These are phyloP conservation scores for Ichneumoninae sp. DNA, from an alignment of 2,888 invertebrate species.

Conservation along the genomic window DNA sequence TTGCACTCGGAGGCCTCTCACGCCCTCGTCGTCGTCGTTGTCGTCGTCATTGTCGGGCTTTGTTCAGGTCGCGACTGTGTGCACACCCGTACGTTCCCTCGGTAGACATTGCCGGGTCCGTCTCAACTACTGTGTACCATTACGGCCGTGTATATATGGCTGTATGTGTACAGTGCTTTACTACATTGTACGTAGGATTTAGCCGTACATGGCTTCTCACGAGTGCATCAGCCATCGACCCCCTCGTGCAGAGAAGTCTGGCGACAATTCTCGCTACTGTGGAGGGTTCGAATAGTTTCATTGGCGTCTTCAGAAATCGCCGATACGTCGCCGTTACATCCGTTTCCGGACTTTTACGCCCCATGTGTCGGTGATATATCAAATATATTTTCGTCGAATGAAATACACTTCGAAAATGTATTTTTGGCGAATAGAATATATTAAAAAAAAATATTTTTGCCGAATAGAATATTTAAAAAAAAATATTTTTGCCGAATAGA, in stretches of 20 bases:
- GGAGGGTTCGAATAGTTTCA: not conserved
- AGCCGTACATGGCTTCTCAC: conserved; percentile 58
- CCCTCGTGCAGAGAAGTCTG: conserved; percentile 16
- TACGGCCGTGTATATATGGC: conserved; percentile 17
- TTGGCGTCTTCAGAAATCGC: conserved; percentile 15
- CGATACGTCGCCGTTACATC: not conserved
- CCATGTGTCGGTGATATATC: too few species aligned
- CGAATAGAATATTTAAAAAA: too few species aligned
- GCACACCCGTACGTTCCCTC: conserved; percentile 52
- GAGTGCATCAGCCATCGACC: conserved; percentile 54
- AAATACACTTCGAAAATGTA: too few species aligned
- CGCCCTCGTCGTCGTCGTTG: conserved; percentile 53
- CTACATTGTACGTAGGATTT: conserved; percentile 43
- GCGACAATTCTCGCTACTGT: conserved; percentile 28
- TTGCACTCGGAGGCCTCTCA: conserved; percentile 57
- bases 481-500: too few species aligned
- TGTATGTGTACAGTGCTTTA: conserved; percentile 9
- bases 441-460: too few species aligned
- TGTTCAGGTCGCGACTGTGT: conserved; percentile 61
- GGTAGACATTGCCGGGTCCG: conserved; percentile 55
- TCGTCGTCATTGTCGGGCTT: conserved; percentile 56
- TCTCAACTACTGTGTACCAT: conserved; percentile 60
- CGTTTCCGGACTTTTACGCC: too few species aligned
- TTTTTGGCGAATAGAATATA: too few species aligned
- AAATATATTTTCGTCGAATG: too few species aligned